Conservation (phyloP, 2,113 vertebrate species). For the Leucopsar rothschildi region DNA sequence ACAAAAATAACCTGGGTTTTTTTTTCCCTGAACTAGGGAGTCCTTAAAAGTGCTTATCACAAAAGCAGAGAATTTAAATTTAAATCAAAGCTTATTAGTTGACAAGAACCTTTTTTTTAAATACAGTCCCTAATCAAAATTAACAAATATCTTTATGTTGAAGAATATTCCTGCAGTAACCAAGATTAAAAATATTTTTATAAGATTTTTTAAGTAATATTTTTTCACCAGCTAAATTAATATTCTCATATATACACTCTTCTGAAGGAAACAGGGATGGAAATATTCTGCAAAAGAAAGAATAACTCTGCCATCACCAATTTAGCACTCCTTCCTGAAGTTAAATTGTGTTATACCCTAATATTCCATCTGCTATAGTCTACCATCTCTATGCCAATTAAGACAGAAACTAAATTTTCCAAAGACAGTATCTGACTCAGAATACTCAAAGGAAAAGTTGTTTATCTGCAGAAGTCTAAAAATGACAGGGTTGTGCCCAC, state of each 20-base stretch:
- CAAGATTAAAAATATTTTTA: neutral
- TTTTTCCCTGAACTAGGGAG: neutral
- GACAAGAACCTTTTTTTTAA: neutral
- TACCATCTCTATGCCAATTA: neutral
- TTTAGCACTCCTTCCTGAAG: neutral
- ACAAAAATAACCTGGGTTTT: rapidly evolving
- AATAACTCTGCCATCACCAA: neutral
- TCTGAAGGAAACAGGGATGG: neutral
- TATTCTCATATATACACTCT: neutral
- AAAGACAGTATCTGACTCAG: neutral
- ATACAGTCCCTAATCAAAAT: neutral
- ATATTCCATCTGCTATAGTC: neutral
- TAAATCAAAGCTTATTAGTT: neutral
- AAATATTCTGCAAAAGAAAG: neutral
- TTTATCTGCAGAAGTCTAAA: neutral
- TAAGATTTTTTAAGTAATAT: neutral
- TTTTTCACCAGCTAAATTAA: neutral
- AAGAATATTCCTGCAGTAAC: rapidly evolving
- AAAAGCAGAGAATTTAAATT: neutral
- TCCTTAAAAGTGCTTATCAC: neutral
- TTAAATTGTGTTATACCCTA: neutral
- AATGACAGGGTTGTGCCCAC: neutral
- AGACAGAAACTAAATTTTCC: neutral
- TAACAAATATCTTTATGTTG: neutral
- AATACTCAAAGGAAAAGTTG: neutral